A percentile compares a stretch with the other conserved stretches of the same genome.
Conservation (phyloP, 2,113 vertebrate species). For the Ptychochromis oligacanthus region DNA sequence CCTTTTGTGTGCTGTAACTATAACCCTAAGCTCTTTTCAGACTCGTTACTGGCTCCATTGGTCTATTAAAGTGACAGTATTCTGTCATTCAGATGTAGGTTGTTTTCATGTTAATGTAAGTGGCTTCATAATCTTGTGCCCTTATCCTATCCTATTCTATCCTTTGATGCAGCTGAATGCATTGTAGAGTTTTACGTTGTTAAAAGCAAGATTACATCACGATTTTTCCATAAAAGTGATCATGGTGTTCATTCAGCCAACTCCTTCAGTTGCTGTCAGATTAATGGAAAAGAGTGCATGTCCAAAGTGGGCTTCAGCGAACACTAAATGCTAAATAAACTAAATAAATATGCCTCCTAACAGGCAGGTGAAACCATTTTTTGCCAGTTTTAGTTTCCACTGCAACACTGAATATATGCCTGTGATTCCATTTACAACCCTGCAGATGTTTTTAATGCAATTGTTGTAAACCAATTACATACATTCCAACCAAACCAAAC, state of each 20-base stretch:
- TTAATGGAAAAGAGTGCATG: background rate
- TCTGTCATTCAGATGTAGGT: background rate
- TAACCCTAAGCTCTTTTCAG: background rate
- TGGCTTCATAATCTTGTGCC: background rate
- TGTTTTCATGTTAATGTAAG: background rate
- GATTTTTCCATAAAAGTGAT: background rate
- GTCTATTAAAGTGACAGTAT: background rate
- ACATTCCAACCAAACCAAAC: conserved; percentile 52
- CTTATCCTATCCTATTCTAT: background rate
- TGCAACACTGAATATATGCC: conserved; percentile 19
- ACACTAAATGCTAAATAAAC: background rate
- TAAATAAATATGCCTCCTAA: background rate
- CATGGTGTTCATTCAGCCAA: background rate
- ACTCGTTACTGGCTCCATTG: background rate
- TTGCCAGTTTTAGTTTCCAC: background rate
- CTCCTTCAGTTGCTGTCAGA: background rate
- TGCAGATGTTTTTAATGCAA: conserved; percentile 35
- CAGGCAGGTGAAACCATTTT: background rate
- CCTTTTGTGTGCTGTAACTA: background rate
- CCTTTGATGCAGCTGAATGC: background rate
- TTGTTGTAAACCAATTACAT: conserved; percentile 60
- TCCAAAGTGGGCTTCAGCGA: background rate
- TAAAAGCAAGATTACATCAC: background rate
- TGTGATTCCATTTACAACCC: conserved; percentile 28
- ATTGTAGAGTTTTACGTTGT: background rate